Base-by-base conservation (phyloP, 2,888 invertebrate genomes). In the Anticlea derivata region DNA sequence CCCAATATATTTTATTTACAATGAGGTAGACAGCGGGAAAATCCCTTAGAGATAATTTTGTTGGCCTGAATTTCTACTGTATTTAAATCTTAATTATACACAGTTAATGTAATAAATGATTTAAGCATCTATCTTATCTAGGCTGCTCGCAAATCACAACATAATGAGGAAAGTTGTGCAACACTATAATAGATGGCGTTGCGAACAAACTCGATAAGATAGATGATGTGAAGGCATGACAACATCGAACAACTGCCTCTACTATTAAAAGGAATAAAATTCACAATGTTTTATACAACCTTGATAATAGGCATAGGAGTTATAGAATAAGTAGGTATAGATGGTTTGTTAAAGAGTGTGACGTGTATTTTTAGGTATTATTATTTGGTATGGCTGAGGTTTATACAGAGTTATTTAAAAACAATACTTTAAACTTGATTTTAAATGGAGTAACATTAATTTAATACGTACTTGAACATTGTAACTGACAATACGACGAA, bases 361-460 rank as follows among this genome's bases (percentile, higher is more conserved):
- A 52, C 37, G 30, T 59, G 53, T 46, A 44, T 49, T 39, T 49
- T 58, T 11, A 17, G 7, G 27, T 66, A 50, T 49, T 43, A 66
- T 63, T 85, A 83, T 87, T 87, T 88, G 88, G 86, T 86, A 85
- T 83, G 75, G 66, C 69, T 83, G 86, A 88, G 85, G 86, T 85
- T 84, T 88, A 87, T 86, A 89, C 86, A 87, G 86, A 87, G 86
- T 86, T 86, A 86, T 85, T 85, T 77, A 70, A 52, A 17, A 50
- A 53, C 44, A 58, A 56, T 58, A 58, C 65, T 61, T 50, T 41
- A 17, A 41, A 53, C 34, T 47, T 59, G 47, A 31, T 30, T 48
- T 27, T 10, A 20, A 17, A 11, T 20, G 23, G 17, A 39, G 13
- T 34, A 53, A 34, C 27, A 38, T 43, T 34, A 61, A 47, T 49